Percentiles rank a stretch among this genome's conserved stretches.
Evolutionary conservation across 2,113 vertebrate species (phyloP).

Genomic region (Aphyosemion australe): DNA sequence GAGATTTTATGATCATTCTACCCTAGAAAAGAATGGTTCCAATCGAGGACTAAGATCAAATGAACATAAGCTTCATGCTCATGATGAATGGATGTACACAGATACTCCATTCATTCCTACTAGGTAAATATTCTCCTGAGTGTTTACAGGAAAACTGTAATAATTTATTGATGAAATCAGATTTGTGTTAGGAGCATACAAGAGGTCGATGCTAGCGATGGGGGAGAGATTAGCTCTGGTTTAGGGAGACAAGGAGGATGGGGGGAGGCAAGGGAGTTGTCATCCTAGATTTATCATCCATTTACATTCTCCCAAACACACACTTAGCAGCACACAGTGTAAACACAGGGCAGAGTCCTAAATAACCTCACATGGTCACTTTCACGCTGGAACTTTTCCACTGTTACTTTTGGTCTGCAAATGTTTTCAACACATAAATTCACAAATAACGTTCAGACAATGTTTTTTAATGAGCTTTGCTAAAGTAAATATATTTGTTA

Average conservation of each 20-base stretch:
- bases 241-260: constrained; percentile 19
- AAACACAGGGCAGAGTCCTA: constrained; percentile 48
- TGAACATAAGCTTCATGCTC: no score
- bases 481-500: neutral
- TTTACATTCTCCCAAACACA: constrained; percentile 65
- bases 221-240: constrained; percentile 20
- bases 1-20: no score
- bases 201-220: constrained; percentile 9
- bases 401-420: constrained; percentile 8
- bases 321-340: constrained; percentile 40
- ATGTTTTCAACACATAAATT: neutral
- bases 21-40: no score
- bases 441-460: neutral
- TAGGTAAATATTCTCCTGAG: neutral
- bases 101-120: neutral
- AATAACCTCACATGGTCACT: constrained; percentile 45
- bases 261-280: constrained; percentile 12
- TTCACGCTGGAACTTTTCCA: constrained; percentile 26
- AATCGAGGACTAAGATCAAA: no score
- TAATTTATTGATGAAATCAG: neutral
- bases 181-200: neutral
- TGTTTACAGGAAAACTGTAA: neutral
- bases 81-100: neutral
- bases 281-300: constrained; percentile 55
- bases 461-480: neutral